These are phyloP conservation scores for Mystacides longicornis DNA, from an alignment of 2,888 invertebrate species.

Conservation along the genomic window DNA sequence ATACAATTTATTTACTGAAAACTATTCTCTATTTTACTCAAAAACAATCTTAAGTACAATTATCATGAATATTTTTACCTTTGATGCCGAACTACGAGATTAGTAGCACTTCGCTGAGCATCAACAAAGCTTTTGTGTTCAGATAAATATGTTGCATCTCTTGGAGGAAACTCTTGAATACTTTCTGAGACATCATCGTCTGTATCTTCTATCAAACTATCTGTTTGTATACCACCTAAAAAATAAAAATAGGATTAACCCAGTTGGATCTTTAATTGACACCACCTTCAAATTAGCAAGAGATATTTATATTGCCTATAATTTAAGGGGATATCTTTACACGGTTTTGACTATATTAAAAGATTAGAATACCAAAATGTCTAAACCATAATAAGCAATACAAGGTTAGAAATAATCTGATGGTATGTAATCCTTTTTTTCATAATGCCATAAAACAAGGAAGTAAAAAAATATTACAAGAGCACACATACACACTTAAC, in stretches of 20 bases:
- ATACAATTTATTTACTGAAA: too few species aligned
- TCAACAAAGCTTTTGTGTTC: conserved; percentile 31
- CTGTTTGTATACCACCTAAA: conserved; percentile 34
- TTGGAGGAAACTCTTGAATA: conserved; percentile 13
- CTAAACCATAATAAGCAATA: too few species aligned
- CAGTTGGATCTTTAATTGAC: not conserved
- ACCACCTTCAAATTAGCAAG: not conserved
- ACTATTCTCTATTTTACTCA: not conserved
- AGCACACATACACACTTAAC: too few species aligned
- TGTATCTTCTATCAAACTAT: conserved; percentile 32
- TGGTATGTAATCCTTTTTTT: too few species aligned
- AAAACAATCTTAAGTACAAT: not conserved
- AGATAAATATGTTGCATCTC: conserved; percentile 26
- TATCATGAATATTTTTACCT: conserved; percentile 30
- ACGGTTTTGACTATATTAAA: too few species aligned
- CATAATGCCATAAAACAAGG: too few species aligned
- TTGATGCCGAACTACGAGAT: conserved; percentile 41
- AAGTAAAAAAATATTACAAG: too few species aligned
- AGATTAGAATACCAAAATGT: too few species aligned
- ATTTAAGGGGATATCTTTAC: not conserved
- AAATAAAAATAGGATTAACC: not conserved
- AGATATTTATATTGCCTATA: not conserved
- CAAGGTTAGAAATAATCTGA: too few species aligned
- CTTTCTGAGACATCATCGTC: conserved; percentile 22
- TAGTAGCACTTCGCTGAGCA: conserved; percentile 31